Percentiles rank a stretch among this genome's conserved stretches.
These are phyloP conservation scores for Linnaemya vulpina DNA, from an alignment of 2,888 invertebrate species.

Conservation along the genomic window DNA sequence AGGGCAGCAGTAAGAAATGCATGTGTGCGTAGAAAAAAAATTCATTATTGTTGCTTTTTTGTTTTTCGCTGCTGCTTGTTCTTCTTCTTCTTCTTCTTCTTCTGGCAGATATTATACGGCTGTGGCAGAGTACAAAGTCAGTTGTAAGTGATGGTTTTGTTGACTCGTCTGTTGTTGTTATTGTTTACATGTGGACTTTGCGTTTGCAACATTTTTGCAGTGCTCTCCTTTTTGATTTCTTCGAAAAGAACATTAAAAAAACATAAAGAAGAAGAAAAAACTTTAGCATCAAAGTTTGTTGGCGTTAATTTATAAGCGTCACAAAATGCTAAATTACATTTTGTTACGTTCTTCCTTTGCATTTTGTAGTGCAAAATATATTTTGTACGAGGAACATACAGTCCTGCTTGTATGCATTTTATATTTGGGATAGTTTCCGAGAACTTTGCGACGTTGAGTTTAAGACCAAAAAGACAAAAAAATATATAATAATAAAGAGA, in stretches of 20 bases:
- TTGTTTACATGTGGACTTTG: conserved; percentile 56
- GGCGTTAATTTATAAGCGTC: conserved; percentile 75
- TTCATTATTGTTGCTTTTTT: conserved; percentile 45
- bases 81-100: too few species aligned
- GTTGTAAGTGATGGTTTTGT: conserved; percentile 60
- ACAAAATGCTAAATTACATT: conserved; percentile 71
- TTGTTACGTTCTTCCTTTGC: conserved; percentile 68
- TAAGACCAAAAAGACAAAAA: conserved; percentile 31
- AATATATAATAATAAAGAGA: conserved; percentile 21
- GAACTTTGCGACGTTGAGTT: conserved; percentile 54
- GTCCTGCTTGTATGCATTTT: conserved; percentile 49
- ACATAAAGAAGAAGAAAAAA: conserved; percentile 39
- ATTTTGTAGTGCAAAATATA: conserved; percentile 63
- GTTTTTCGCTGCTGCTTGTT: too few species aligned
- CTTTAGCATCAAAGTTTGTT: conserved; percentile 72
- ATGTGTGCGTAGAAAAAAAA: conserved; percentile 62
- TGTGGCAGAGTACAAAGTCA: conserved; percentile 41
- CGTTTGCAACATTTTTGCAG: conserved; percentile 25
- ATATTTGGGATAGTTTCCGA: conserved; percentile 62
- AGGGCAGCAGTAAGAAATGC: conserved; percentile 57
- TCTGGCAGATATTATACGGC: conserved; percentile 8
- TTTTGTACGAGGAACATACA: conserved; percentile 19
- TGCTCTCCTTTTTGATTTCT: conserved; percentile 55
- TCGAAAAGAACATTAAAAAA: conserved; percentile 44
- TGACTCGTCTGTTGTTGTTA: conserved; percentile 31